Base-by-base conservation (phyloP, 2,797 vertebrate genomes). In the Capromys pilorides region DNA sequence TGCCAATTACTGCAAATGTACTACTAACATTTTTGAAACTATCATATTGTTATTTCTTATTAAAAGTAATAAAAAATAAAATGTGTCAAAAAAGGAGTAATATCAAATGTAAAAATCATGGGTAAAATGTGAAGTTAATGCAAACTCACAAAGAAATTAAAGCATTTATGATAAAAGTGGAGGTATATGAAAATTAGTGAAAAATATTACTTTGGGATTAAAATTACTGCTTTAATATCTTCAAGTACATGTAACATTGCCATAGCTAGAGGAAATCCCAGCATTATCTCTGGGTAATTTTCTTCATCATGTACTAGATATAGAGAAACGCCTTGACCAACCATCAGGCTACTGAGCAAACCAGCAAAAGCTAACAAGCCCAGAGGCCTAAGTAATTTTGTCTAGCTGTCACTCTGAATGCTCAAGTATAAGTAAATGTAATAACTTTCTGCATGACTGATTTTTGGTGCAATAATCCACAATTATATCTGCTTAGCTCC, bases 41-140 rank as follows among this genome's bases (percentile, higher is more conserved):
- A n/a, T n/a, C n/a, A n/a, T n/a, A n/a, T n/a, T n/a, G n/a, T n/a
- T n/a, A n/a, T n/a, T n/a, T n/a, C n/a, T n/a, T n/a, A n/a, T n/a
- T n/a, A n/a, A n/a, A n/a, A n/a, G n/a, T n/a, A n/a, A n/a, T n/a
- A n/a, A n/a, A n/a, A n/a, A n/a, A n/a, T n/a, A n/a, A n/a, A n/a
- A n/a, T n/a, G n/a, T n/a, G n/a, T n/a, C n/a, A n/a, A n/a, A n/a
- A n/a, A n/a, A n/a, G n/a, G n/a, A 77, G 61, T 81, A 92, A 86
- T 85, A 54, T 54, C 51, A 54, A 54, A 54, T 54, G 51, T 54
- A 54, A 54, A 54, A 54, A 54, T n/a, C n/a, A 41, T n/a, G 24
- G 36, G 71, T 77, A 87, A 94, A 96, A 90, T 61, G 79, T 71
- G n/a, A 91, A 69, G 66, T 82, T 93, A 93, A 91, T 71, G 21